phyloP scores from a whole-genome alignment of 2,797 vertebrate species.

The Lacerta agilis region DNA sequence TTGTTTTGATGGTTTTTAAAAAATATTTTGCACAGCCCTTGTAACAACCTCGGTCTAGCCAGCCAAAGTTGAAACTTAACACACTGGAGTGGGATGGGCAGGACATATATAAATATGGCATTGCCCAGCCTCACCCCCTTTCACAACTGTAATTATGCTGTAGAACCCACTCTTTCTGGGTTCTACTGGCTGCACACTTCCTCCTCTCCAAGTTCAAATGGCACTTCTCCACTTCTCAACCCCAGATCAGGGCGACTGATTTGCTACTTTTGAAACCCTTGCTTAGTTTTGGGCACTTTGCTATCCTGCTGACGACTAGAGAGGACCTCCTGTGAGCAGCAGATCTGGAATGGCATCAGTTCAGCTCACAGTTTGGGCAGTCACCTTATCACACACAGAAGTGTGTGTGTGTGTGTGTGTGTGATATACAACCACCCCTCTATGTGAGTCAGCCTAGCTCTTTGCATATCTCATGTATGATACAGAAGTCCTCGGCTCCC shows the following conservation, averaged over 20 bases:
- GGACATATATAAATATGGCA: neutral
- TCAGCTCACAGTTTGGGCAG: neutral
- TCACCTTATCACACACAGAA: too few relatives aligned
- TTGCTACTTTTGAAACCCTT: neutral
- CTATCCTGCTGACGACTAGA: neutral
- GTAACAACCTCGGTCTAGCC: neutral
- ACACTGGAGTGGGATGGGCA: neutral
- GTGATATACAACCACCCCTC: neutral
- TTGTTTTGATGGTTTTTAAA: too few relatives aligned
- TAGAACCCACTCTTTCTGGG: neutral
- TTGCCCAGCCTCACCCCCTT: neutral
- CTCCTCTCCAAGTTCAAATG: neutral
- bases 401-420: too few relatives aligned
- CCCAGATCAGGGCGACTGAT: neutral
- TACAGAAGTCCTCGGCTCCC: neutral
- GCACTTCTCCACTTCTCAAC: neutral
- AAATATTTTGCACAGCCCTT: neutral
- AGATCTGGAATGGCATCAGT: neutral
- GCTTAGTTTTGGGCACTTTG: neutral
- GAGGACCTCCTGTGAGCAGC: neutral
- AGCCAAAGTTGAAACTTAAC: neutral
- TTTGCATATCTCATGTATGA: neutral
- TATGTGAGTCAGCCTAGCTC: neutral
- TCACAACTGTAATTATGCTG: neutral
- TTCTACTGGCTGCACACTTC: neutral